Percentiles rank a stretch among this genome's conserved stretches.
phyloP scores from a whole-genome alignment of 2,797 vertebrate species.

The Macropodus opercularis region DNA sequence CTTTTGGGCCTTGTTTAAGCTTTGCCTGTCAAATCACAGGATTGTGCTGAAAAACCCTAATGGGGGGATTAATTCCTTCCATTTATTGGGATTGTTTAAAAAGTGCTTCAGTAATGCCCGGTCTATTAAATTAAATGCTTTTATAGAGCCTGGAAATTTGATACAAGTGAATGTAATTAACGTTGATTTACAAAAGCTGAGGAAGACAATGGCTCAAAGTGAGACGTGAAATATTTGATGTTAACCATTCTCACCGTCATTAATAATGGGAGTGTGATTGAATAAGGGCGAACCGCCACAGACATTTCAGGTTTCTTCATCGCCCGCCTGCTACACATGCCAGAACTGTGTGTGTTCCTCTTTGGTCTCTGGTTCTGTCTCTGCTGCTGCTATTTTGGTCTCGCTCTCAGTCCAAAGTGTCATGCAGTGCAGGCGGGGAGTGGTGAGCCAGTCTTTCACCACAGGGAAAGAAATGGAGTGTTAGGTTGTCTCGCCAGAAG shows the following conservation, averaged over 20 bases:
- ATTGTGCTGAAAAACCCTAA: neutral
- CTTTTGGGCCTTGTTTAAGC: neutral
- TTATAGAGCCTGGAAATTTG: neutral
- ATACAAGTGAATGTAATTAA: slow-evolving; percentile 25
- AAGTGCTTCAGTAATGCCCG: neutral
- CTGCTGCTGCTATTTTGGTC: slow-evolving; percentile 73
- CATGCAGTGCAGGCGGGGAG: slow-evolving; percentile 64
- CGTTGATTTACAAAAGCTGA: slow-evolving; percentile 16
- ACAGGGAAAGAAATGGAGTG: slow-evolving; percentile 43
- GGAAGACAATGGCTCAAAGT: slow-evolving; percentile 1
- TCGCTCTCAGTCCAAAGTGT: slow-evolving; percentile 70
- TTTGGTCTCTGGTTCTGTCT: slow-evolving; percentile 58
- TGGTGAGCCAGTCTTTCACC: slow-evolving; percentile 59
- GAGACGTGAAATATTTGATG: slow-evolving; percentile 14
- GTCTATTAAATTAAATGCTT: slow-evolving; percentile 19
- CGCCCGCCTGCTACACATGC: slow-evolving; percentile 51
- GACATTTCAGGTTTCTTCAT: slow-evolving; percentile 28
- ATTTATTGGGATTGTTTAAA: slow-evolving; percentile 9
- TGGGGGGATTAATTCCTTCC: slow-evolving; percentile 9
- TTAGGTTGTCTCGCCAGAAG: slow-evolving; percentile 63
- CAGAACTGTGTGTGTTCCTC: slow-evolving; percentile 51
- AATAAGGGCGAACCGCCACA: slow-evolving; percentile 9
- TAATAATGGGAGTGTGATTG: slow-evolving; percentile 14
- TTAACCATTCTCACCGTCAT: slow-evolving; percentile 3
- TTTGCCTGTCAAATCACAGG: slow-evolving; percentile 13